phyloP scores from a whole-genome alignment of 2,888 invertebrate genomes.

The Calephelis perditalis region DNA sequence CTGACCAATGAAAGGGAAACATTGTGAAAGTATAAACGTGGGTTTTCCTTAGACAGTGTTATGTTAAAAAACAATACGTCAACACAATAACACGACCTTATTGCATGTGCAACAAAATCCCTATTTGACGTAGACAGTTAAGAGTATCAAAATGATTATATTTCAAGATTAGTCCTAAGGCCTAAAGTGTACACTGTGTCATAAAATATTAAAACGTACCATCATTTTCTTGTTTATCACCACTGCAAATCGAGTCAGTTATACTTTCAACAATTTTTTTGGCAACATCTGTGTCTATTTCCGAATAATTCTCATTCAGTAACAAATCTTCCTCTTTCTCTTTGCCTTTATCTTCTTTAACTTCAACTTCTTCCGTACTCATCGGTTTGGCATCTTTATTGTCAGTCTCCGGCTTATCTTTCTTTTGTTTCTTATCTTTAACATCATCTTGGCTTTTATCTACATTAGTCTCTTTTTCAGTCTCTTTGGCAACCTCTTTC shows the following conservation, averaged over 20 bases:
- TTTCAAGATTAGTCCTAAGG: too few species aligned
- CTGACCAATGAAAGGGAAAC: too few species aligned
- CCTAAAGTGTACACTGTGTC: not conserved
- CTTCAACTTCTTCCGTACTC: slow-evolving; percentile 32
- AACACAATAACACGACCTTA: too few species aligned
- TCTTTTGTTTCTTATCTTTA: slow-evolving; percentile 49
- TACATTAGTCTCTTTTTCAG: slow-evolving; percentile 42
- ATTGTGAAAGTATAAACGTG: too few species aligned
- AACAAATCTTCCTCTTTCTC: slow-evolving; percentile 47
- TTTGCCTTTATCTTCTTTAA: slow-evolving; percentile 29
- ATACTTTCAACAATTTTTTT: slow-evolving; percentile 95
- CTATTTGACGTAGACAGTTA: too few species aligned
- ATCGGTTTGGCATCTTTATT: slow-evolving; percentile 44
- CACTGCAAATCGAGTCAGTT: slow-evolving; percentile 85
- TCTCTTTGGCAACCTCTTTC: slow-evolving; percentile 47
- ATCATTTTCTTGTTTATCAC: slow-evolving; percentile 85
- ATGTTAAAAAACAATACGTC: too few species aligned
- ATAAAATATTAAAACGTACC: slow-evolving; percentile 45
- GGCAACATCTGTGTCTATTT: slow-evolving; percentile 88
- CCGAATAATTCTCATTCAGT: slow-evolving; percentile 67
- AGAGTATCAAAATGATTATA: too few species aligned
- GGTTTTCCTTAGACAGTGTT: too few species aligned
- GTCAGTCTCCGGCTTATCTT: slow-evolving; percentile 45
- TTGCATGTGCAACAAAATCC: too few species aligned
- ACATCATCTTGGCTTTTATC: slow-evolving; percentile 50